Evolutionary conservation across 2,113 vertebrate species (phyloP).

Genomic region (Hystrix cristata): DNA sequence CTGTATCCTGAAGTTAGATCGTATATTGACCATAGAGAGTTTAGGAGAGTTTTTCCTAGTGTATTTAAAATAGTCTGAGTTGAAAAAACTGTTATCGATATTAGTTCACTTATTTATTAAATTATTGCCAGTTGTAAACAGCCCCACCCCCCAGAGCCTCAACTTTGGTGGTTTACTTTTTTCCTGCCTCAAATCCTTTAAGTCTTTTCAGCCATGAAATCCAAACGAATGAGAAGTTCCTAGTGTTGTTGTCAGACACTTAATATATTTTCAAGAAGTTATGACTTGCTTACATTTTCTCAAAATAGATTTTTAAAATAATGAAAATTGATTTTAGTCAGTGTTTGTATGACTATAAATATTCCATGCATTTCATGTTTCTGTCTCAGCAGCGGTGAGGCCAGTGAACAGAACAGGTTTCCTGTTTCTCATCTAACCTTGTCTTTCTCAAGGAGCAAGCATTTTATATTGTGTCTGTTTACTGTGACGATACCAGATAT

Average conservation of each 20-base stretch:
- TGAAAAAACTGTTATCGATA: background rate
- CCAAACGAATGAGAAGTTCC: background rate
- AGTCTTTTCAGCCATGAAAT: background rate
- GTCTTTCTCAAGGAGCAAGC: background rate
- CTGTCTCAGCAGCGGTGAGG: background rate
- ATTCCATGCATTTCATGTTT: background rate
- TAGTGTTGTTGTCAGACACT: background rate
- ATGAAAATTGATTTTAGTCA: conserved; percentile 5
- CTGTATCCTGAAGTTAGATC: background rate
- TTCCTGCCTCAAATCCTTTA: conserved; percentile 15
- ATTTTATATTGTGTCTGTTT: background rate
- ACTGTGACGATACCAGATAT: background rate
- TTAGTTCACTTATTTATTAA: background rate
- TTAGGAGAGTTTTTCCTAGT: background rate
- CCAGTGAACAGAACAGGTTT: background rate
- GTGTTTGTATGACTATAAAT: background rate
- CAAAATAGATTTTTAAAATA: conserved; percentile 37
- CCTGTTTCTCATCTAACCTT: background rate
- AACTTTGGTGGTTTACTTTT: background rate
- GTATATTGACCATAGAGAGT: background rate
- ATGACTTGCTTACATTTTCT: background rate
- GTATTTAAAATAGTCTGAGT: background rate
- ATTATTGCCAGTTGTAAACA: background rate
- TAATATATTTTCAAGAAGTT: background rate
- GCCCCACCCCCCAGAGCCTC: background rate